phyloP scores from a whole-genome alignment of 2,797 vertebrate genomes.

The Ciconia nigra region DNA sequence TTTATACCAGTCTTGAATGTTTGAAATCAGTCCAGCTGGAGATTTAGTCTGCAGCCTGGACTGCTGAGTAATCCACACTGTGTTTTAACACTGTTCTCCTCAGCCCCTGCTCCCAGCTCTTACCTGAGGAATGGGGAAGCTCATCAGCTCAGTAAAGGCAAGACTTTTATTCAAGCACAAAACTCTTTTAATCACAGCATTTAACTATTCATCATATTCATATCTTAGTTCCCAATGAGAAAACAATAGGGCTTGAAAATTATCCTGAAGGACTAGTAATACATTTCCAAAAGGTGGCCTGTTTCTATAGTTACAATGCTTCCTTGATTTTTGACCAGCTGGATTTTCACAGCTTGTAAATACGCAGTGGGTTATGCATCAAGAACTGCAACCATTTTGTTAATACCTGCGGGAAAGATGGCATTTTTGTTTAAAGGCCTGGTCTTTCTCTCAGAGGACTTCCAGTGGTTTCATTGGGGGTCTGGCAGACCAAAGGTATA shows the following conservation, averaged over 20 bases:
- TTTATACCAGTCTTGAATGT: not conserved
- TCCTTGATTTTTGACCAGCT: not conserved
- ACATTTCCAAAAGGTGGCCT: not conserved
- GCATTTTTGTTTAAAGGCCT: not conserved
- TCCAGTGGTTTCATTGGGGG: not conserved
- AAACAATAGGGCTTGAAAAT: not conserved
- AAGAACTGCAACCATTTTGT: not conserved
- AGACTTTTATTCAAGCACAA: not conserved
- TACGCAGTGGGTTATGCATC: not conserved
- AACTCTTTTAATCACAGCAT: not conserved
- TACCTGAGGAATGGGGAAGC: not conserved
- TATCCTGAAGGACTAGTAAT: not conserved
- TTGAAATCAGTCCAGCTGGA: not conserved
- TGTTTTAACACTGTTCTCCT: not conserved
- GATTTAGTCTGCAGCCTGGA: not conserved
- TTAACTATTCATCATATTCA: not conserved
- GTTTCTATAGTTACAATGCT: slow-evolving; percentile 34
- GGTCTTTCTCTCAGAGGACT: not conserved
- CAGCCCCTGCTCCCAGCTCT: not conserved
- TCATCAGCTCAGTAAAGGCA: not conserved
- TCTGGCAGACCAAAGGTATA: not conserved
- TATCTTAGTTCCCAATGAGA: not conserved
- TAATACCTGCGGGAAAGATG: not conserved
- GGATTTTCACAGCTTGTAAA: not conserved
- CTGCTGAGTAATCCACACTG: not conserved